Evolutionary conservation across 2,113 vertebrate species (phyloP).

Genomic region (Chionodraco myersi): DNA sequence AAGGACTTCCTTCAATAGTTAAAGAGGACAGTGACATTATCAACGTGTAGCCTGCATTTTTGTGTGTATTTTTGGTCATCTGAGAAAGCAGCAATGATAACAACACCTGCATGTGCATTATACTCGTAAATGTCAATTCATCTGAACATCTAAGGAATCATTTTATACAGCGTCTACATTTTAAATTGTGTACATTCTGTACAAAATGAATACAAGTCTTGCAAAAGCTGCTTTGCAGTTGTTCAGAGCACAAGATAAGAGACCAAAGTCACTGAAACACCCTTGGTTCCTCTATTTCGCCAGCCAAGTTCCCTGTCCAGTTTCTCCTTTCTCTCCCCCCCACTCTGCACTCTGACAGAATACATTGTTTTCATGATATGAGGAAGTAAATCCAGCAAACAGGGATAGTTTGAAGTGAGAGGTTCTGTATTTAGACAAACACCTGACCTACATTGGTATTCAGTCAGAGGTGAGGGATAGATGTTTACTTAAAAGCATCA

Average conservation of each 20-base stretch:
- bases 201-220: not conserved
- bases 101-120: not conserved
- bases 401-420: conserved; percentile 51
- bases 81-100: not conserved
- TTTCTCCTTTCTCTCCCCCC: conserved; percentile 37
- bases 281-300: conserved; percentile 64
- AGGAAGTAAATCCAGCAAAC: conserved; percentile 69
- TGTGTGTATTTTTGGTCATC: not conserved
- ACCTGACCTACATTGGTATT: conserved; percentile 15
- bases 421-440: conserved; percentile 50
- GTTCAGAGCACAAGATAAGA: not conserved
- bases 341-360: conserved; percentile 22
- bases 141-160: not conserved
- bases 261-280: conserved; percentile 23
- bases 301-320: conserved; percentile 68
- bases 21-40: not conserved
- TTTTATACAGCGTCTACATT: not conserved
- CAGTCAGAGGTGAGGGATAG: not conserved
- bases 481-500: not conserved
- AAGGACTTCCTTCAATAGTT: conserved; percentile 1
- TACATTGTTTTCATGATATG: conserved; percentile 56
- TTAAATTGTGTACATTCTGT: not conserved
- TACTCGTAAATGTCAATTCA: not conserved
- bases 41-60: not conserved
- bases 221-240: not conserved